phyloP scores from a whole-genome alignment of 1,140 invertebrate genomes.

The Orchestia grillus region DNA sequence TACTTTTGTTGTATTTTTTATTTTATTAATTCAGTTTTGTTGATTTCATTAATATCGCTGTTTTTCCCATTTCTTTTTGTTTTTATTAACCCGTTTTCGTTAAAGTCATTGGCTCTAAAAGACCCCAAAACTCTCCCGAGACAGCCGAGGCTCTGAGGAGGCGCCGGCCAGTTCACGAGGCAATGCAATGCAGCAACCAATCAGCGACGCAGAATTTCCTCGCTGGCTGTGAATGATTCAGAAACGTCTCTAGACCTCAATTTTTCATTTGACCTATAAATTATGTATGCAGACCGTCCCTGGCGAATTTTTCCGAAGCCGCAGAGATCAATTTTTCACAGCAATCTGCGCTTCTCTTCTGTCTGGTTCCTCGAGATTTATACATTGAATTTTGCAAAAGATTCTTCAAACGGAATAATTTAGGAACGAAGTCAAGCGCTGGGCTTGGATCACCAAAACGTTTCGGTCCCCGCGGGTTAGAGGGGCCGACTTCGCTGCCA shows the following conservation, averaged over 20 bases:
- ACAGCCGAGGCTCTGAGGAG: no score
- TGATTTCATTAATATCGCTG: no score
- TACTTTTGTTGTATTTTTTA: no score
- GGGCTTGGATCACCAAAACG: background rate
- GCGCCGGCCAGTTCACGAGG: background rate
- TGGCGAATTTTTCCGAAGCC: conserved; percentile 28
- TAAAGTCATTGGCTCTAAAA: no score
- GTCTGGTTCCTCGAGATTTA: conserved; percentile 42
- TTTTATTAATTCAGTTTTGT: no score
- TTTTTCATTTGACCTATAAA: conserved; percentile 48
- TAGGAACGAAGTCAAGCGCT: background rate
- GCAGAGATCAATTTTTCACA: conserved; percentile 35
- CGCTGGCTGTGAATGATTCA: conserved; percentile 14
- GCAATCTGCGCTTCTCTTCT: conserved; percentile 38
- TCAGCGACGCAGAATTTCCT: background rate
- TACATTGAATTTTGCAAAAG: conserved; percentile 23
- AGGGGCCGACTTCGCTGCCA: background rate
- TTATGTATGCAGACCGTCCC: conserved; percentile 40
- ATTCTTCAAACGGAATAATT: background rate
- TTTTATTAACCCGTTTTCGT: no score
- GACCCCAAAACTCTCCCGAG: no score
- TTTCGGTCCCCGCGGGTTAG: background rate
- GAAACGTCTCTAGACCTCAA: conserved; percentile 2
- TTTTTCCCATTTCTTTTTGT: no score
- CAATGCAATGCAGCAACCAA: background rate